Base-by-base conservation (phyloP, 2,888 invertebrate species). In the Tinea semifulvella region DNA sequence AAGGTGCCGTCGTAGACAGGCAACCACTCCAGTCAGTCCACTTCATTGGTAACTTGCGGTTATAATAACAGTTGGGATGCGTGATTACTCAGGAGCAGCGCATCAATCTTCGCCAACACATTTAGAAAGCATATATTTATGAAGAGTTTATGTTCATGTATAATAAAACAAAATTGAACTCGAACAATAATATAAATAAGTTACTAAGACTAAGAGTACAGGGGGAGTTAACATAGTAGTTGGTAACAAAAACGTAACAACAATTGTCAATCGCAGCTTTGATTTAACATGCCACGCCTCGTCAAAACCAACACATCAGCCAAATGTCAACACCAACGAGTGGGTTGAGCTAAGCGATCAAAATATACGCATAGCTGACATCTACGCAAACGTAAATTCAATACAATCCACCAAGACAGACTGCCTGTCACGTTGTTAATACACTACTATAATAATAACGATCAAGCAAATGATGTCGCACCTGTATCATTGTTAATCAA, bases 261-360 rank as follows among this genome's bases (percentile, higher is more conserved):
- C 31, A 31, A 31, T 31, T 31, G 31, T 31, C 31, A 31, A 31
- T 31, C 31, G 31, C 14, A 11, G 31, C 14, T 13, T 11, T 31
- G 31, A 31, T 31, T 31, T 31, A 31, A 31, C 31, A 31, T 13
- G 36, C 10, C 16, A 18, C 36, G 36, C 36, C 36, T 36, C 36
- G 18, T 36, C 36, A 36, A 36, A 18, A 5, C 18, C 16, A 8
- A 36, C 36, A 36, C 18, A n/a, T 36, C 18, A 36, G 49, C 49
- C 52, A 56, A 56, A 61, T 59, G 57, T 59, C 57, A 53, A 58
- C 59, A 61, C 53, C 53, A 54, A 53, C 49, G 55, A 54, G 58
- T 53, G 50, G 53, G 54, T 50, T 42, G 50, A 47, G 43, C 53
- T 56, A 46, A 49, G 48, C 52, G 57, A 59, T 56, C 55, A 46